Percentiles rank a stretch among this genome's conserved stretches.
These are phyloP conservation scores for Nomada lathburiana DNA, from an alignment of 2,888 invertebrate species.

Conservation along the genomic window DNA sequence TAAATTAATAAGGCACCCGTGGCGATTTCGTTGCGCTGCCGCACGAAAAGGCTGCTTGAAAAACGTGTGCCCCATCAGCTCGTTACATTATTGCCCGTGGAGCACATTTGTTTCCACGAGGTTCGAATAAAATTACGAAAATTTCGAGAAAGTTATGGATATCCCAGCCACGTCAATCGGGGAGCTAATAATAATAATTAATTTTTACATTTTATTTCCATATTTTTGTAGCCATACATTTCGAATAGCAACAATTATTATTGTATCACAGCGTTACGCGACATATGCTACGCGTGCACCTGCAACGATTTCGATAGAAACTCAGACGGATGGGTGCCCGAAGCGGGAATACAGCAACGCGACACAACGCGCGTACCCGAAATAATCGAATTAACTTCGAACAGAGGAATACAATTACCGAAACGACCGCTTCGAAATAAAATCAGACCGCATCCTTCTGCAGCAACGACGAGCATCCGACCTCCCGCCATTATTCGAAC, in stretches of 20 bases:
- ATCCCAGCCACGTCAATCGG: neutral
- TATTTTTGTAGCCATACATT: no score
- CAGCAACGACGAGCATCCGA: neutral
- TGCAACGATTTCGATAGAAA: no score
- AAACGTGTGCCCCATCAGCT: conserved; percentile 49
- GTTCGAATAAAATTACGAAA: conserved; percentile 15
- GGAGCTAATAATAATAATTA: neutral
- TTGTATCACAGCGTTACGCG: no score
- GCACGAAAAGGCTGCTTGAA: conserved; percentile 6
- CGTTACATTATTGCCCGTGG: conserved; percentile 42
- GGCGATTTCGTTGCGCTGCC: conserved; percentile 16
- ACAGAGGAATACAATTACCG: neutral
- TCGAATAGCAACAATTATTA: no score
- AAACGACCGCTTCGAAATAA: neutral
- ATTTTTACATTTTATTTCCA: neutral
- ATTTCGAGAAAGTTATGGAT: neutral
- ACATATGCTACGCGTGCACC: no score
- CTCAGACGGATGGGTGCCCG: no score
- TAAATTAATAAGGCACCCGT: conserved; percentile 10
- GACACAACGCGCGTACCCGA: no score
- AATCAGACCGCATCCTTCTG: neutral
- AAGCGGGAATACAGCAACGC: no score
- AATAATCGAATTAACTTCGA: no score
- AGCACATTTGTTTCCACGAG: conserved; percentile 36
- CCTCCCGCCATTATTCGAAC: conserved; percentile 24